Conservation (phyloP, 2,113 vertebrate genomes). For the Hemicordylus capensis region DNA sequence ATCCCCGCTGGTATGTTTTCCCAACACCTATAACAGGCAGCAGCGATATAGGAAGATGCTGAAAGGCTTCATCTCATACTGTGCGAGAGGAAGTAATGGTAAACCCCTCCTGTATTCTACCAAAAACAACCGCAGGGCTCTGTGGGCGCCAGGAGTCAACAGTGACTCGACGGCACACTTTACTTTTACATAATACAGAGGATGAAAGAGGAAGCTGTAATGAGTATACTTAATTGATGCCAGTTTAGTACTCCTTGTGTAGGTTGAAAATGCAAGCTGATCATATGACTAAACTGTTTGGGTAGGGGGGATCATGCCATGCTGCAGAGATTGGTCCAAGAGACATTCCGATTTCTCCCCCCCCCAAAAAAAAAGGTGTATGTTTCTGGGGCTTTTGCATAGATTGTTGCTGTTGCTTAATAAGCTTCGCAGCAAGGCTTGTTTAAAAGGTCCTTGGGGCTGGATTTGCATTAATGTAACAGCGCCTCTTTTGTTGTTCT, state of each 20-base stretch:
- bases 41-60: no score
- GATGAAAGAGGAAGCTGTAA: not conserved
- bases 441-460: not conserved
- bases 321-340: not conserved
- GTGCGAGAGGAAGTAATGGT: no score
- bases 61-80: no score
- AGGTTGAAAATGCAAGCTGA: not conserved
- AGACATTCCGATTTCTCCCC: not conserved
- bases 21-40: no score
- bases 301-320: not conserved
- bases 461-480: not conserved
- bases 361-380: not conserved
- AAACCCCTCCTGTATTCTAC: no score
- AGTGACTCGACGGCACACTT: no score
- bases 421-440: constrained; percentile 1
- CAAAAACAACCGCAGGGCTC: no score
- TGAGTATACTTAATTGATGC: no score
- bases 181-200: no score
- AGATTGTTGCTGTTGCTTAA: not conserved
- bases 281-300: not conserved
- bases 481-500: not conserved
- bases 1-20: no score
- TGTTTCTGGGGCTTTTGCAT: not conserved
- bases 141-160: no score
- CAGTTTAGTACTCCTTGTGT: not conserved